Evolutionary conservation across 2,113 vertebrate genomes (phyloP).

Genomic region (Oreochromis aureus): DNA sequence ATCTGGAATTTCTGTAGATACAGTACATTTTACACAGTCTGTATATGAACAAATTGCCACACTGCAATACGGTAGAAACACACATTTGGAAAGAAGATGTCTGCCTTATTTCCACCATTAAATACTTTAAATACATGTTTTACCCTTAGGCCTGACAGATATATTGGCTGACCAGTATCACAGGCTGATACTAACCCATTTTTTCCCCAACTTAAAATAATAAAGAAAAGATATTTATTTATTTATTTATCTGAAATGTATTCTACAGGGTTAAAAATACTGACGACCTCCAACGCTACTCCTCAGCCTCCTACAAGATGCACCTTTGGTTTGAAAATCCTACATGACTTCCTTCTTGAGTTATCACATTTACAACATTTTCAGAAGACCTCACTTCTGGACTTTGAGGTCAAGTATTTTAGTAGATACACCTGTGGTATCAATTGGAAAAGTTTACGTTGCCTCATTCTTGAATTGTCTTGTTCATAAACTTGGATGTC

Average conservation of each 20-base stretch:
- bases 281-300: neutral
- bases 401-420: neutral
- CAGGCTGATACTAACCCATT: neutral
- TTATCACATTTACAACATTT: neutral
- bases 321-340: too few species aligned
- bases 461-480: neutral
- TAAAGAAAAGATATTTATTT: neutral
- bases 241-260: neutral
- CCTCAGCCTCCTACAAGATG: neutral
- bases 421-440: neutral
- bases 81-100: neutral
- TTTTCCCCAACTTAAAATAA: neutral
- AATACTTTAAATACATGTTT: neutral
- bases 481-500: neutral
- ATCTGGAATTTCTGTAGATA: conserved; percentile 87
- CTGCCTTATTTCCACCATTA: neutral
- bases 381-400: neutral
- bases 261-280: neutral
- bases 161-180: neutral
- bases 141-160: neutral
- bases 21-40: neutral
- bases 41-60: neutral
- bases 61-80: neutral
- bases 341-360: neutral
- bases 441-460: neutral